These are phyloP conservation scores for Synanthedon formicaeformis DNA, from an alignment of 2,888 invertebrate genomes.

Conservation along the genomic window DNA sequence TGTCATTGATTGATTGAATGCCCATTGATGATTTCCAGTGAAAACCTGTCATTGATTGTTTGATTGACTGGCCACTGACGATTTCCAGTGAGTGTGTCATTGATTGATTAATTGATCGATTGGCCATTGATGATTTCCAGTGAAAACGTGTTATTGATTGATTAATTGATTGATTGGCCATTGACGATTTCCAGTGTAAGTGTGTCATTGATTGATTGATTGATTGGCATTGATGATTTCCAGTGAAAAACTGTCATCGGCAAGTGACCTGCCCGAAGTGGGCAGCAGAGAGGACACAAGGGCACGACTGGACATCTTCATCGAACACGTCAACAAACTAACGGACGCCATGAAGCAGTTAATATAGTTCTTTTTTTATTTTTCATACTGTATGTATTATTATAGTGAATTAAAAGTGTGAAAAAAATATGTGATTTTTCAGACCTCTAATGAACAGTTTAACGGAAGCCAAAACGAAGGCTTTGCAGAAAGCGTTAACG, in stretches of 20 bases:
- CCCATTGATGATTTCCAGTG: too few species aligned
- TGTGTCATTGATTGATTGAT: constrained; percentile 13
- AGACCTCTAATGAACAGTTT: neutral
- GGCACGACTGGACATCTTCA: neutral
- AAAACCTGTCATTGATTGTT: too few species aligned
- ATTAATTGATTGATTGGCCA: too few species aligned
- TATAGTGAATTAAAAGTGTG: too few species aligned
- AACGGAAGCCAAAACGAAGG: constrained; percentile 22
- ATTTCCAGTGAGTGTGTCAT: too few species aligned
- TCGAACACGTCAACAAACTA: neutral
- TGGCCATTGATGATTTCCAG: constrained; percentile 14
- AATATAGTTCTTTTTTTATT: neutral
- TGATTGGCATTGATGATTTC: neutral
- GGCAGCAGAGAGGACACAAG: neutral
- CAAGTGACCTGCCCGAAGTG: constrained; percentile 24
- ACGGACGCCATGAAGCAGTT: neutral
- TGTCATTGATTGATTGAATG: too few species aligned
- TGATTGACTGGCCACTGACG: too few species aligned
- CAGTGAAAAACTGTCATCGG: constrained; percentile 43
- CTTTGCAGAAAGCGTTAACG: constrained; percentile 23
- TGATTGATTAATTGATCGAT: too few species aligned
- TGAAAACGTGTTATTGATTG: constrained; percentile 31
- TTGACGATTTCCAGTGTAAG: constrained; percentile 30
- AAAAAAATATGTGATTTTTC: too few species aligned
- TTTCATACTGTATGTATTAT: too few species aligned